Evolutionary conservation across 2,797 vertebrate genomes (phyloP).

Genomic region (Sebastiscus albofasciatus): DNA sequence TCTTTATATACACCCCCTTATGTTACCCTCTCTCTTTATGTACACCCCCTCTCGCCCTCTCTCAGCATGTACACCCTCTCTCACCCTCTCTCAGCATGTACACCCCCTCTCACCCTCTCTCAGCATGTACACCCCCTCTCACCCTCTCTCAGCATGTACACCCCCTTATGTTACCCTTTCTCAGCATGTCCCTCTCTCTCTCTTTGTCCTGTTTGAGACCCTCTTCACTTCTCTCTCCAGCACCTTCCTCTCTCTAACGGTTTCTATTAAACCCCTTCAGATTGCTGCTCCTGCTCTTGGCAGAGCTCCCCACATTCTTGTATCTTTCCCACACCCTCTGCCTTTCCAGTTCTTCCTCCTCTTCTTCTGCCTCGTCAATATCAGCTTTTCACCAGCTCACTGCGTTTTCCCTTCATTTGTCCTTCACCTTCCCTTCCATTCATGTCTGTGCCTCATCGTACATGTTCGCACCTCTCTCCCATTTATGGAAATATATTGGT

Average conservation of each 20-base stretch:
- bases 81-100: no score
- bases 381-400: neutral
- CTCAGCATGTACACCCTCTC: no score
- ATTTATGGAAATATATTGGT: neutral
- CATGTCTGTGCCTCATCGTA: neutral
- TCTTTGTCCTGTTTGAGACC: constrained; percentile 30
- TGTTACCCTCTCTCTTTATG: no score
- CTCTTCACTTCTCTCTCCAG: constrained; percentile 32
- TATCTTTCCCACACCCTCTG: constrained; percentile 46
- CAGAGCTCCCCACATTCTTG: neutral
- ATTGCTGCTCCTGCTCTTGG: constrained; percentile 13
- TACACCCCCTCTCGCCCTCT: no score
- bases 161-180: constrained; percentile 19
- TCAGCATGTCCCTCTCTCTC: constrained; percentile 19
- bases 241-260: neutral
- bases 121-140: no score
- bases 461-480: neutral
- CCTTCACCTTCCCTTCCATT: neutral
- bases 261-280: neutral
- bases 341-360: neutral
- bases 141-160: no score
- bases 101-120: no score
- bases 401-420: neutral
- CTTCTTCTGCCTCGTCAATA: neutral
- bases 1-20: no score